Evolutionary conservation across 2,113 vertebrate species (phyloP).

Genomic region (Cottus gobio): DNA sequence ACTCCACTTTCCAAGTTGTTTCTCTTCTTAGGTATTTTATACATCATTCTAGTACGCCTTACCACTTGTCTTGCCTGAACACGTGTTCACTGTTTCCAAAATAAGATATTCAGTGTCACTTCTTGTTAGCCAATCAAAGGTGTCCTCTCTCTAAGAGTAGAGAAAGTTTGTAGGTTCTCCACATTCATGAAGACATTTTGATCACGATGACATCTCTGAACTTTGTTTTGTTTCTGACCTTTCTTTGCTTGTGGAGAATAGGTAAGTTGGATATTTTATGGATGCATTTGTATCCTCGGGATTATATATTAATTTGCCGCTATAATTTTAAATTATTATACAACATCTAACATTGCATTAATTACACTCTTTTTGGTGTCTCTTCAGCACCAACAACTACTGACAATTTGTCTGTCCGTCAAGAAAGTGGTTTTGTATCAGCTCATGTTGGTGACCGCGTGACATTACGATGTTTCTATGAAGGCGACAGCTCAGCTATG

Average conservation of each 20-base stretch:
- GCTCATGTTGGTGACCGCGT: background rate
- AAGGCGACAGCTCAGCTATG: background rate
- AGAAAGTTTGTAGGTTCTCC: background rate
- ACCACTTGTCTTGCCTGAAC: background rate
- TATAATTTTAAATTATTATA: background rate
- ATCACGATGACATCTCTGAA: constrained; percentile 41
- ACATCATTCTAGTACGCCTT: background rate
- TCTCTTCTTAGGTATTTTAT: too few species aligned
- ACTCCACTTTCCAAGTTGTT: too few species aligned
- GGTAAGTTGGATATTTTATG: constrained; percentile 29
- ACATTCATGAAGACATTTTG: background rate
- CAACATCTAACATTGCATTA: background rate
- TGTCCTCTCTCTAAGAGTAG: background rate
- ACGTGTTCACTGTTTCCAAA: constrained; percentile 6
- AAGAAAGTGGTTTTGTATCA: background rate
- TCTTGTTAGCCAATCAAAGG: constrained; percentile 41
- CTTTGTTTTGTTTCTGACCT: constrained; percentile 1
- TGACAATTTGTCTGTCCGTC: background rate
- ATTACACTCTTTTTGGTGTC: background rate
- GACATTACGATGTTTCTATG: constrained; percentile 40
- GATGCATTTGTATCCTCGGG: background rate
- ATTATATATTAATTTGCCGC: background rate
- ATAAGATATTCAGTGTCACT: constrained; percentile 24
- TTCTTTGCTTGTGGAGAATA: background rate
- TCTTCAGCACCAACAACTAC: background rate